Base-by-base conservation (phyloP, 2,113 vertebrate genomes). In the Symphodus melops region DNA sequence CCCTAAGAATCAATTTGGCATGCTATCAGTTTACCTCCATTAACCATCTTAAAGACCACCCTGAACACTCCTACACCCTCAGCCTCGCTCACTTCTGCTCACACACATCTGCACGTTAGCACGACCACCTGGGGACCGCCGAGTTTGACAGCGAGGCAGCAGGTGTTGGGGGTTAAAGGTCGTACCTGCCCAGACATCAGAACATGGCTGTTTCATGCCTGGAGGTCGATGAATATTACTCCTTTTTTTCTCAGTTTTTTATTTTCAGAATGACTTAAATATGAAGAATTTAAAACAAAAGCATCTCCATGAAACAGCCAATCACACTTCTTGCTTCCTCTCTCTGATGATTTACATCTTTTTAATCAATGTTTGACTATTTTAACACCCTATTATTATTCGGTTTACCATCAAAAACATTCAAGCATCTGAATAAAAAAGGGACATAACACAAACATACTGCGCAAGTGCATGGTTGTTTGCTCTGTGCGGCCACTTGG, bases 401-500 rank as follows among this genome's bases (percentile, higher is more conserved):
- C 53, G 14, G 20, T 53, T 7, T 25, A 2, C 12, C 1, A 5
- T 12, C 23, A 8, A 16, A 25, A 41, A 9, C 4, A 17, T 33
- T 33, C 9, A 46, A 46, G 9, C 28, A n/a, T 49, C 16, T 51
- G 19, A 51, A 51, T 8, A 5, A n/a, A 51, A 51, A 48, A 48
- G 28, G 19, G 14, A 5, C 6, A 17, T 3, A 46, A n/a, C 4
- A 19, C 48, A 51, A 51, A 51, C 48, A 51, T n/a, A 51, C 54
- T 25, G 25, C 4, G 4, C 25, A 16, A 46, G 1, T 46, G 65
- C 37, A 0, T 46, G 65, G 13, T 16, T 56, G 75, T 53, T 79
- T 72, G n/a, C 73, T 28, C 2, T 2, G 0, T 72, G 60, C 37
- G 42, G 74, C 90, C 91, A 90, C 87, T 72, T 54, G 89, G 74